A percentile compares a stretch with the other conserved stretches of the same genome.
Conservation (phyloP, 2,888 invertebrate genomes). For the Cataglyphis cursor region DNA sequence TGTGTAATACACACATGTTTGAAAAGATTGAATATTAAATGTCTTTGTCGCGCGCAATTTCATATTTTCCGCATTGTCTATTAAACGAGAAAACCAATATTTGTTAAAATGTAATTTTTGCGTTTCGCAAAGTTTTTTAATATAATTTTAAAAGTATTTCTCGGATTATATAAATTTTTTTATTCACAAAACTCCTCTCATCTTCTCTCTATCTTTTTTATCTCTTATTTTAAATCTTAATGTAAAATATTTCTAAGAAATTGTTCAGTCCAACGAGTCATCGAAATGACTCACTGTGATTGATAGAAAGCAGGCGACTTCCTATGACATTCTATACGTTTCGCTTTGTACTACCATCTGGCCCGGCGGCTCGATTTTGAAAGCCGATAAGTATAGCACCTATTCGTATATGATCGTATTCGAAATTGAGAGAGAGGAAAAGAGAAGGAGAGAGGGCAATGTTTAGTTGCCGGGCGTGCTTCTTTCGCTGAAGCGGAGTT, state of each 20-base stretch:
- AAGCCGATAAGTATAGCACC: conserved; percentile 16
- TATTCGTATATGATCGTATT: conserved; percentile 6
- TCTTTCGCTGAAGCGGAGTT: neutral
- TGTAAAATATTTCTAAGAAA: neutral
- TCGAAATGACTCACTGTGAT: conserved; percentile 9
- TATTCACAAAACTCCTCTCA: neutral
- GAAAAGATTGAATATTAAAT: conserved; percentile 24
- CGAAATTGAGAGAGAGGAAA: conserved; percentile 30
- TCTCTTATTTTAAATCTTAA: neutral
- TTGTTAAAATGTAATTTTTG: neutral
- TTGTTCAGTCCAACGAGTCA: neutral
- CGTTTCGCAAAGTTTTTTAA: neutral
- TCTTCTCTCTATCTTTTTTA: neutral
- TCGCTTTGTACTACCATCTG: conserved; percentile 34
- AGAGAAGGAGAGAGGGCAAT: neutral
- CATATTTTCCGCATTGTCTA: neutral
- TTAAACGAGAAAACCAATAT: neutral
- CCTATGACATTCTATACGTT: neutral
- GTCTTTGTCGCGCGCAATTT: conserved; percentile 4
- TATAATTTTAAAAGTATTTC: neutral
- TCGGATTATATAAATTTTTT: neutral
- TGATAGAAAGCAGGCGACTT: conserved; percentile 20
- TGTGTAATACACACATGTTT: neutral
- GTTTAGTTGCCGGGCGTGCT: neutral
- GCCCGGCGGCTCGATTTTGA: neutral